phyloP scores from a whole-genome alignment of 2,888 invertebrate genomes.

The Desoria tigrina region DNA sequence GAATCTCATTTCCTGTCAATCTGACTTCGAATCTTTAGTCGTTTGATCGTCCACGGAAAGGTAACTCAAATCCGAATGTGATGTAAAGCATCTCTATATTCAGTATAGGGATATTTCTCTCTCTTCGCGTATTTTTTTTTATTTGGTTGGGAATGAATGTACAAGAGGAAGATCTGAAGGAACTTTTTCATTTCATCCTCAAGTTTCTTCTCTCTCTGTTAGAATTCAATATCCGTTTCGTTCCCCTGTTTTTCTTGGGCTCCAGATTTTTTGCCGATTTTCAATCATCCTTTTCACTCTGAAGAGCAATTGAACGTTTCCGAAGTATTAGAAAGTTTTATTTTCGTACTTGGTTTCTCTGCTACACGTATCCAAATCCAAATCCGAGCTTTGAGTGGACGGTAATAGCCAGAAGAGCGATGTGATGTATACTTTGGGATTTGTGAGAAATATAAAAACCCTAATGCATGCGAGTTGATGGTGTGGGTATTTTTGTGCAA shows the following conservation, averaged over 20 bases:
- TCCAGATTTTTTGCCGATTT: background rate
- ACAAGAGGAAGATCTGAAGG: background rate
- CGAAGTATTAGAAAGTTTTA: no score
- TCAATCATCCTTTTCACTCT: no score
- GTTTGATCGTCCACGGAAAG: background rate
- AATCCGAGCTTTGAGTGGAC: no score
- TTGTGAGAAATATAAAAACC: no score
- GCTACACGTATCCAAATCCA: no score
- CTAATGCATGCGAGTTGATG: no score
- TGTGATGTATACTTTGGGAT: no score
- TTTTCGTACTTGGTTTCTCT: no score
- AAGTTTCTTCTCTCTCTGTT: background rate
- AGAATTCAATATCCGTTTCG: conserved; percentile 19
- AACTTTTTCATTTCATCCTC: conserved; percentile 6
- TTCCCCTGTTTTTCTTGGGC: conserved; percentile 7
- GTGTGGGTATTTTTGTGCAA: no score
- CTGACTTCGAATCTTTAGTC: conserved; percentile 16
- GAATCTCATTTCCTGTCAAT: conserved; percentile 37
- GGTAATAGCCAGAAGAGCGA: no score
- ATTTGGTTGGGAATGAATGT: background rate
- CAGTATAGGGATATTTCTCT: background rate
- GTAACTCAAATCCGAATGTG: no score
- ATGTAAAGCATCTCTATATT: background rate
- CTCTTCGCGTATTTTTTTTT: background rate
- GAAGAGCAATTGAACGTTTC: no score